Conservation (phyloP, 2,797 vertebrate genomes). For the Siniperca undulata region DNA sequence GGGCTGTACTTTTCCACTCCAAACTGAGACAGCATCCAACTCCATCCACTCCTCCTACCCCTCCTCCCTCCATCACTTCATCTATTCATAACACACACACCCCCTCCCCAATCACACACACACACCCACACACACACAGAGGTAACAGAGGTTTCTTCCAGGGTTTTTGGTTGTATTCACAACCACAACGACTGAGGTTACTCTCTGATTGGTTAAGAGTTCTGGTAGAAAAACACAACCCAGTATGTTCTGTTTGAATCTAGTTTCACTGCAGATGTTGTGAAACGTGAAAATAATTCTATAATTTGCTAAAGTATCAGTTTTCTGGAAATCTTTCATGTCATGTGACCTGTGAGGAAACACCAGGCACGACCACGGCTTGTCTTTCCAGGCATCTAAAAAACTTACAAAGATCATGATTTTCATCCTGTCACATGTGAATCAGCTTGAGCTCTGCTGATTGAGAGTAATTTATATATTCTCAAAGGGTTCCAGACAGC, state of each 20-base stretch:
- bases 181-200: constrained; percentile 19
- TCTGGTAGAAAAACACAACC: constrained; percentile 15
- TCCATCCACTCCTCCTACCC: constrained; percentile 47
- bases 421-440: constrained; percentile 4
- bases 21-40: constrained; percentile 46
- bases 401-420: not conserved
- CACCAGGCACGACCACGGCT: not conserved
- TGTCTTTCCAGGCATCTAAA: not conserved
- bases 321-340: not conserved
- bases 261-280: constrained; percentile 26
- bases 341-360: constrained; percentile 19
- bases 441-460: not conserved
- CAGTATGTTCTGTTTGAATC: not conserved
- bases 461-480: not conserved
- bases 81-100: constrained; percentile 58
- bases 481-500: not conserved
- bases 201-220: constrained; percentile 36
- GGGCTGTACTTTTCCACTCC: constrained; percentile 79
- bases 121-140: constrained; percentile 21
- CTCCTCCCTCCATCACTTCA: constrained; percentile 41
- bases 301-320: not conserved
- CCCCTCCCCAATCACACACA: constrained; percentile 6
- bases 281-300: constrained; percentile 34
- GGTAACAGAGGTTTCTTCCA: constrained; percentile 36
- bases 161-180: constrained; percentile 27